These are phyloP conservation scores for Vultur gryphus DNA, from an alignment of 2,797 vertebrate species.

Conservation along the genomic window DNA sequence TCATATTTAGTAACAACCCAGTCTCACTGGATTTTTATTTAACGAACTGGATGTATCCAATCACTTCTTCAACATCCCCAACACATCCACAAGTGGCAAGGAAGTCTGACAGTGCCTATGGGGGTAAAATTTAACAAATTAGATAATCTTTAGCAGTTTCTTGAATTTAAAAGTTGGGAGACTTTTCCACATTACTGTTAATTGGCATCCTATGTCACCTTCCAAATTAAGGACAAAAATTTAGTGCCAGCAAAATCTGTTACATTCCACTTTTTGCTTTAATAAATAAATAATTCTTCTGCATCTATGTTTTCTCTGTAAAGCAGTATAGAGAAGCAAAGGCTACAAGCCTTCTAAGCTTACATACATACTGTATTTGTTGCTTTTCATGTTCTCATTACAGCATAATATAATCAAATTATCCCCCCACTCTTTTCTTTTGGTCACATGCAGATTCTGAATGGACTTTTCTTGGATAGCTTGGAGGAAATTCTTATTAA, in stretches of 20 bases:
- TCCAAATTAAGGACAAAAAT: background rate
- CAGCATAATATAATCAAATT: background rate
- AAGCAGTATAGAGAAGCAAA: background rate
- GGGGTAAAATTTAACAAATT: background rate
- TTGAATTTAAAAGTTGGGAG: background rate
- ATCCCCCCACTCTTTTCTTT: background rate
- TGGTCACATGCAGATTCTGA: background rate
- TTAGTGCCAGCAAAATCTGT: background rate
- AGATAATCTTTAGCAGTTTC: background rate
- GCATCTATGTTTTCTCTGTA: background rate
- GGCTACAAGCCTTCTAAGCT: background rate
- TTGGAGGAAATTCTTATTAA: constrained; percentile 36
- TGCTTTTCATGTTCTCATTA: constrained; percentile 4
- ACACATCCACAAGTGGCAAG: background rate
- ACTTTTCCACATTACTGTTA: background rate
- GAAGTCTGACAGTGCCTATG: background rate
- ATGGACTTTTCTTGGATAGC: background rate
- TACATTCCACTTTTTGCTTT: background rate
- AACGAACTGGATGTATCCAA: background rate
- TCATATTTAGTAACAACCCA: background rate
- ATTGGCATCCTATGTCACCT: background rate
- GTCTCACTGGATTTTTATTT: background rate
- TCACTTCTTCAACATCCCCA: background rate
- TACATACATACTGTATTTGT: background rate
- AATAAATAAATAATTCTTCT: background rate